Evolutionary conservation across 2,888 invertebrate genomes (phyloP).

Genomic region (Melanchra persicariae): DNA sequence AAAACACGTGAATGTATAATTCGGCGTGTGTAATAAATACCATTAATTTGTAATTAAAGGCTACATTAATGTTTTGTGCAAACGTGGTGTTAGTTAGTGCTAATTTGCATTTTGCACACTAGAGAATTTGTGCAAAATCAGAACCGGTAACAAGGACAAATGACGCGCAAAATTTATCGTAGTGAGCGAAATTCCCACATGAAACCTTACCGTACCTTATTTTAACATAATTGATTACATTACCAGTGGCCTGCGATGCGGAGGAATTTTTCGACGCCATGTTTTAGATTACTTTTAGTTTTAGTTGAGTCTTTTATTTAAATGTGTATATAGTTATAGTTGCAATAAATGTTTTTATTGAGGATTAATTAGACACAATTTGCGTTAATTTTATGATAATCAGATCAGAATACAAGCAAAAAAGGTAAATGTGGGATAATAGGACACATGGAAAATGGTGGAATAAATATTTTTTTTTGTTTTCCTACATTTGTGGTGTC

Average conservation of each 20-base stretch:
- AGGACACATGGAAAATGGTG: no score
- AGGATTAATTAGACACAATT: neutral
- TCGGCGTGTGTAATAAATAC: no score
- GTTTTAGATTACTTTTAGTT: no score
- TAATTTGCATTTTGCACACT: constrained; percentile 17
- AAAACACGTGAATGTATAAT: neutral
- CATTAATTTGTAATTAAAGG: constrained; percentile 1
- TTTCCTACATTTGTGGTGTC: no score
- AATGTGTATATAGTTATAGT: no score
- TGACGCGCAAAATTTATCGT: neutral
- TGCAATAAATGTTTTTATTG: no score
- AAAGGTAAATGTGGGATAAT: no score
- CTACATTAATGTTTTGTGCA: neutral
- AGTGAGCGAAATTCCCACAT: neutral
- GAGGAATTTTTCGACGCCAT: no score
- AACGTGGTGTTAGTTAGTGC: neutral
- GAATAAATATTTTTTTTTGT: no score
- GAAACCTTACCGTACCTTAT: neutral
- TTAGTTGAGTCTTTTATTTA: no score
- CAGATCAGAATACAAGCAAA: neutral
- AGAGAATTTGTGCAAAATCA: constrained; percentile 1
- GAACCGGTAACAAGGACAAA: neutral
- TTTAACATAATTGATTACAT: neutral
- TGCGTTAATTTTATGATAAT: neutral
- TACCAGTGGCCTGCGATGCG: no score